Conservation (phyloP, 2,797 vertebrate species). For the Petrocephalus sullivani region DNA sequence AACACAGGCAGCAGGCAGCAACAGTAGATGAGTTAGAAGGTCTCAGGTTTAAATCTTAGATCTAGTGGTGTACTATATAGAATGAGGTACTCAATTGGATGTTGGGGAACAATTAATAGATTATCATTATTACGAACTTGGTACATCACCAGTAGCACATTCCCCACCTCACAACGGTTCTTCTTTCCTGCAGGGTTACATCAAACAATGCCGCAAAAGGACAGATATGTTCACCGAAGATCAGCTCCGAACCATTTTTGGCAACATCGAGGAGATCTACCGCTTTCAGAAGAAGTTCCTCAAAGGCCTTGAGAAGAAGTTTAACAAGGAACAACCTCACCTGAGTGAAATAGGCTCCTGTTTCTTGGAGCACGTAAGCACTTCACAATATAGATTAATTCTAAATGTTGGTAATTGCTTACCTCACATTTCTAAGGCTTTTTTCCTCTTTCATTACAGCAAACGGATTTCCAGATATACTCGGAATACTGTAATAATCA, state of each 20-base stretch:
- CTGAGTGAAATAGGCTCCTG: conserved; percentile 91
- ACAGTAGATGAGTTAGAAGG: neutral
- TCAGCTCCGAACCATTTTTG: conserved; percentile 88
- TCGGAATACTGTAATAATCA: conserved; percentile 98
- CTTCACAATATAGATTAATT: neutral
- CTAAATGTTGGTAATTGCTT: neutral
- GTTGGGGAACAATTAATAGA: neutral
- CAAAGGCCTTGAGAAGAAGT: conserved; percentile 83
- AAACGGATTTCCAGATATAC: conserved; percentile 96
- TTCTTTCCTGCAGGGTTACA: conserved; percentile 73
- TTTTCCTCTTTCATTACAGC: conserved; percentile 54
- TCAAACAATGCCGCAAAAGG: conserved; percentile 88
- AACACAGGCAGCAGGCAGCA: conserved; percentile 27
- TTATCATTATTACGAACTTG: neutral
- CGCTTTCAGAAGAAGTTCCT: conserved; percentile 89
- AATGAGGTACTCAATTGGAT: neutral
- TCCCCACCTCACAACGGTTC: neutral
- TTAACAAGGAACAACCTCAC: conserved; percentile 85
- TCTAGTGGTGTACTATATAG: neutral
- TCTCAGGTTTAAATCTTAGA: neutral
- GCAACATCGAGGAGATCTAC: conserved; percentile 95
- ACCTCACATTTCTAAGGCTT: neutral
- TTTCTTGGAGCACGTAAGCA: conserved; percentile 88
- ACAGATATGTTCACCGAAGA: conserved; percentile 93
- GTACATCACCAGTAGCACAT: neutral